A percentile compares a stretch with the other conserved stretches of the same genome.
phyloP scores from a whole-genome alignment of 2,888 invertebrate species.

The Calliopum simillimum region DNA sequence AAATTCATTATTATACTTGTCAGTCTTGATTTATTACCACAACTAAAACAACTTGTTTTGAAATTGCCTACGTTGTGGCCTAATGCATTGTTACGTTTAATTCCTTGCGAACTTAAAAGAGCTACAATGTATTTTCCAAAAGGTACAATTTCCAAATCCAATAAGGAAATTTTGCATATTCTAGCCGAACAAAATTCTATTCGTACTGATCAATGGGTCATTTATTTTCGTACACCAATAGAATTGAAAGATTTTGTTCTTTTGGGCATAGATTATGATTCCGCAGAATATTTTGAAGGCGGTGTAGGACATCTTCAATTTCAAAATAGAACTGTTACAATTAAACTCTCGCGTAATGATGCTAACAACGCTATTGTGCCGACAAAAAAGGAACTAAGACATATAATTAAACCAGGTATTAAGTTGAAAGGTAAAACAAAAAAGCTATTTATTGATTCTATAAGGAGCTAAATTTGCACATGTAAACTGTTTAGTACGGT shows the following conservation, averaged over 20 bases:
- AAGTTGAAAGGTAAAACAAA: too few relatives aligned
- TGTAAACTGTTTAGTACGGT: too few relatives aligned
- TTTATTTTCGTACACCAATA: too few relatives aligned
- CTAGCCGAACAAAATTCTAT: slow-evolving; percentile 18
- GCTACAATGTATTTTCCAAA: background rate
- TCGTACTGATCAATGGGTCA: background rate
- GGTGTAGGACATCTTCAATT: background rate
- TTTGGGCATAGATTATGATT: slow-evolving; percentile 3
- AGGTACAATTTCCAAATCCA: background rate
- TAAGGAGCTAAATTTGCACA: too few relatives aligned
- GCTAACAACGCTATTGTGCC: too few relatives aligned
- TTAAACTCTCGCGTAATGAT: background rate
- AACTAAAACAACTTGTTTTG: too few relatives aligned
- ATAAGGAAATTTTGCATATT: slow-evolving; percentile 9
- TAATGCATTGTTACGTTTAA: slow-evolving; percentile 1
- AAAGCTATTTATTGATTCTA: too few relatives aligned
- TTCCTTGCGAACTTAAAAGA: background rate
- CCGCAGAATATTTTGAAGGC: background rate
- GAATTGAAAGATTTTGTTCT: slow-evolving; percentile 9
- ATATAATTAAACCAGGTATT: too few relatives aligned
- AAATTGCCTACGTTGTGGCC: slow-evolving; percentile 8
- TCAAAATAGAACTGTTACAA: background rate
- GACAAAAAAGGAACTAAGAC: too few relatives aligned
- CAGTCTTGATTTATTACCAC: too few relatives aligned
- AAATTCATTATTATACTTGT: too few relatives aligned